Conservation (phyloP, 2,888 invertebrate genomes). For the Dicranocentrus wangi region DNA sequence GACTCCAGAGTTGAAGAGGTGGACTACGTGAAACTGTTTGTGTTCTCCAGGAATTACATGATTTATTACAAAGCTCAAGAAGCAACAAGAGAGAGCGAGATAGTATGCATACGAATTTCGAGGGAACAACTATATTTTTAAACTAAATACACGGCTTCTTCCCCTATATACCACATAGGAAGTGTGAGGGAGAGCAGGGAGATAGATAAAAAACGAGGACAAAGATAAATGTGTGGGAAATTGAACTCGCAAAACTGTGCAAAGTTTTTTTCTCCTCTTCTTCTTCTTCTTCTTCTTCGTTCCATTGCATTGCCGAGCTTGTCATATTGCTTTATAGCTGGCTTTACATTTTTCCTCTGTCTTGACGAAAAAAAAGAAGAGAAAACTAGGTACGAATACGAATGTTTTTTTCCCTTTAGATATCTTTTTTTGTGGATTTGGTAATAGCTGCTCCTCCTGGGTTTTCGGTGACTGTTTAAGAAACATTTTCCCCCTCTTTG, state of each 20-base stretch:
- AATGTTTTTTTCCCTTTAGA: background rate
- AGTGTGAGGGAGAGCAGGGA: constrained; percentile 40
- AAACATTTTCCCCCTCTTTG: constrained; percentile 34
- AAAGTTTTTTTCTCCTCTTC: constrained; percentile 33
- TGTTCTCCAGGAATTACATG: constrained; percentile 64
- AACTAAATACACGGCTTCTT: too few species aligned
- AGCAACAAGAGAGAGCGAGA: constrained; percentile 62
- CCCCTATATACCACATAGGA: background rate
- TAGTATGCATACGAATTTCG: constrained; percentile 36
- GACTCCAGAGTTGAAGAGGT: constrained; percentile 31
- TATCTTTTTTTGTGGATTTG: constrained; percentile 50
- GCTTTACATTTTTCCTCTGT: constrained; percentile 26
- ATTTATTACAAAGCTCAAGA: constrained; percentile 62
- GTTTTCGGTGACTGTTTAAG: constrained; percentile 54
- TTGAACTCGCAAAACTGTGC: constrained; percentile 63
- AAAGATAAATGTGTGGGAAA: constrained; percentile 64
- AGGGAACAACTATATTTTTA: too few species aligned
- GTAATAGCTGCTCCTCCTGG: constrained; percentile 49
- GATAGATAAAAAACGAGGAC: constrained; percentile 59
- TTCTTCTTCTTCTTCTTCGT: background rate
- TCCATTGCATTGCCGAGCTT: constrained; percentile 44
- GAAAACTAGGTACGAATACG: background rate
- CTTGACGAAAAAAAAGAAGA: constrained; percentile 32
- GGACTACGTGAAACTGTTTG: constrained; percentile 58
- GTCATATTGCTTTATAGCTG: constrained; percentile 65